phyloP scores from a whole-genome alignment of 2,888 invertebrate genomes.

The Apodemia mormo region DNA sequence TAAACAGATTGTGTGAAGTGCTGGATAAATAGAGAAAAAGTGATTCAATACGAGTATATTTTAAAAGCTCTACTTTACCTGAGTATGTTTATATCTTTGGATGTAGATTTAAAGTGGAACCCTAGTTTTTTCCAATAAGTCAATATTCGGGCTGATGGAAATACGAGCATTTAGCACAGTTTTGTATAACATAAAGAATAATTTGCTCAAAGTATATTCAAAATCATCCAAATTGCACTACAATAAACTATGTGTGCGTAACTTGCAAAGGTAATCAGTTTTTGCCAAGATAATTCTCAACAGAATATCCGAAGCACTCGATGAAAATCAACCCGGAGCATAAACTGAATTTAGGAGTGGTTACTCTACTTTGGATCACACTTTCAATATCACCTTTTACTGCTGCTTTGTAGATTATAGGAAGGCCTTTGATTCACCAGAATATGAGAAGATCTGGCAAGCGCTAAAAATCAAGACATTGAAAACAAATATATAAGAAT shows the following conservation, averaged over 20 bases:
- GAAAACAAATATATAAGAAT: slow-evolving; percentile 35
- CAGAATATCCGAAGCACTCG: slow-evolving; percentile 27
- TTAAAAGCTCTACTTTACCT: neutral
- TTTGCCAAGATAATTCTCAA: slow-evolving; percentile 23
- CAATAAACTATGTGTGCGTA: slow-evolving; percentile 19
- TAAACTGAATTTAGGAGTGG: slow-evolving; percentile 22
- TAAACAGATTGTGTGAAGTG: neutral
- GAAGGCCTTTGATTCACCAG: slow-evolving; percentile 38
- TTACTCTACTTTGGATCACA: too few species aligned
- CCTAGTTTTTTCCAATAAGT: slow-evolving; percentile 2
- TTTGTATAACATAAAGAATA: slow-evolving; percentile 18
- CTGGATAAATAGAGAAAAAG: neutral
- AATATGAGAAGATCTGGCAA: slow-evolving; percentile 35
- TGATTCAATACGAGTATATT: neutral
- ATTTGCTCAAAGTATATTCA: slow-evolving; percentile 21
- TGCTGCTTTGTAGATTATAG: too few species aligned
- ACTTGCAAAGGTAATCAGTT: slow-evolving; percentile 27
- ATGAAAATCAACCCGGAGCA: slow-evolving; percentile 32
- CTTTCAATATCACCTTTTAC: too few species aligned
- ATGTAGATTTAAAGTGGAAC: slow-evolving; percentile 17
- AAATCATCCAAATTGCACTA: slow-evolving; percentile 13
- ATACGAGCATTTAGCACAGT: slow-evolving; percentile 8
- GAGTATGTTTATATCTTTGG: slow-evolving; percentile 6
- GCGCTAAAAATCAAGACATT: slow-evolving; percentile 34
- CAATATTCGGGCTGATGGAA: slow-evolving; percentile 24